Conservation (phyloP, 2,113 vertebrate species). For the Machaerirhynchus nigripectus region DNA sequence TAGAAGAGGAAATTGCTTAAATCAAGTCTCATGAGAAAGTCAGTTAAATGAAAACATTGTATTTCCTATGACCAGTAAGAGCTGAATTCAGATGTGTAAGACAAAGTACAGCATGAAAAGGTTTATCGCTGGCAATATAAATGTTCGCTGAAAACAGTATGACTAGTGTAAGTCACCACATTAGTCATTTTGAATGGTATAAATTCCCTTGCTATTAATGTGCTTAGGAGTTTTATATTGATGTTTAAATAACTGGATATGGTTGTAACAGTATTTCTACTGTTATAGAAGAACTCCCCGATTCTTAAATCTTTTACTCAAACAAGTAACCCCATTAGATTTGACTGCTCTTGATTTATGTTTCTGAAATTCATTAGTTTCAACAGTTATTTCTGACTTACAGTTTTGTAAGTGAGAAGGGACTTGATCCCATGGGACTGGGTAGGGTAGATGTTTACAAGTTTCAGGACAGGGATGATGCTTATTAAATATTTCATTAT, state of each 20-base stretch:
- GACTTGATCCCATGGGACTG: neutral
- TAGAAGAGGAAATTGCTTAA: neutral
- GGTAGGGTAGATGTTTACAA: neutral
- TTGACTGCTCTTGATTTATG: slow-evolving; percentile 1
- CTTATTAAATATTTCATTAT: neutral
- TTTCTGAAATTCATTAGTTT: slow-evolving; percentile 27
- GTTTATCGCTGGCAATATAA: slow-evolving; percentile 16
- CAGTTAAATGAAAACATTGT: slow-evolving; percentile 29
- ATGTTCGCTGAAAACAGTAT: slow-evolving; percentile 24
- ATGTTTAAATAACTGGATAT: slow-evolving; percentile 30
- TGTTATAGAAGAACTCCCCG: neutral
- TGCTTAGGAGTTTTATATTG: slow-evolving; percentile 14
- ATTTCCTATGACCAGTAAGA: neutral
- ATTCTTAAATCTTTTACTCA: neutral
- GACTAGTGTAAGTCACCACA: neutral
- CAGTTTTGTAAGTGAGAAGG: neutral
- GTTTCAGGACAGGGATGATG: neutral
- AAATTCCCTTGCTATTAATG: slow-evolving; percentile 7
- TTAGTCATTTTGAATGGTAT: neutral
- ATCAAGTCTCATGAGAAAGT: slow-evolving; percentile 37
- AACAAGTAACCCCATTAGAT: neutral
- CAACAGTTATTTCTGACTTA: slow-evolving; percentile 17
- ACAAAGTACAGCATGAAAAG: slow-evolving; percentile 27
- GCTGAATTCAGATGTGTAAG: neutral
- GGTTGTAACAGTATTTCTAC: neutral